Evolutionary conservation across 2,113 vertebrate genomes (phyloP), one percentile per base, ranked within the genome.

Genomic region (Lynx canadensis): DNA sequence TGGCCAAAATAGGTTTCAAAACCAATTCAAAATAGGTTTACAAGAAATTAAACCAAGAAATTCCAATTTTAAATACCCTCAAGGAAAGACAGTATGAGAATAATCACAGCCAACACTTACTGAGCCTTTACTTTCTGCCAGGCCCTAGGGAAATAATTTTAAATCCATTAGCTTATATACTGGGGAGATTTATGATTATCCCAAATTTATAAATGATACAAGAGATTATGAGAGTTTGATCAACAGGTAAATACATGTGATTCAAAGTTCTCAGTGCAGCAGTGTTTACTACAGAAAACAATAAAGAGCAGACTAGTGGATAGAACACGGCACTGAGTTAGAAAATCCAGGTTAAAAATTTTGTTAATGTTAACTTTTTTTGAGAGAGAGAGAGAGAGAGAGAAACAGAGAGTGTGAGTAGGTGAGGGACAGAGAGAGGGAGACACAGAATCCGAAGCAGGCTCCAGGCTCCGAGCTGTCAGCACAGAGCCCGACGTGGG

Each of bases 161-260:
- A 86, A 94, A 69, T 38, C 5, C 15, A 45, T 71, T 91, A 86
- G 76, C n/a, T 71, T 57, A 79, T 73, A 87, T 91, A 87, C 29
- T 95, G 12, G 50, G 27, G 78, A 71, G 23, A 41, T 92, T 41
- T 38, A 68, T 19, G 73, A 63, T 36, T 73, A 89, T 71, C 29
- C 63, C 16, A 68, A 93, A 95, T 80, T 94, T 96, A 41, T 82
- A 76, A 81, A 93, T 33, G 10, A 93, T 55, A 83, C 6, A 81
- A 82, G 55, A 36, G 45, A 71, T 71, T 71, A 68, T 90, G 52
- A 65, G 48, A 68, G 21, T 36, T n/a, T 89, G 41, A 86, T 19
- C 60, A 45, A 14, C 63, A 68, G 25, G 13, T 63, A 83, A 94
- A 71, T 50, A 88, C 1, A 82, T 68, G 15, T 73, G 25, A 90